These are phyloP conservation scores for Ploceus nigricollis DNA, from an alignment of 2,113 vertebrate species.

Conservation along the genomic window DNA sequence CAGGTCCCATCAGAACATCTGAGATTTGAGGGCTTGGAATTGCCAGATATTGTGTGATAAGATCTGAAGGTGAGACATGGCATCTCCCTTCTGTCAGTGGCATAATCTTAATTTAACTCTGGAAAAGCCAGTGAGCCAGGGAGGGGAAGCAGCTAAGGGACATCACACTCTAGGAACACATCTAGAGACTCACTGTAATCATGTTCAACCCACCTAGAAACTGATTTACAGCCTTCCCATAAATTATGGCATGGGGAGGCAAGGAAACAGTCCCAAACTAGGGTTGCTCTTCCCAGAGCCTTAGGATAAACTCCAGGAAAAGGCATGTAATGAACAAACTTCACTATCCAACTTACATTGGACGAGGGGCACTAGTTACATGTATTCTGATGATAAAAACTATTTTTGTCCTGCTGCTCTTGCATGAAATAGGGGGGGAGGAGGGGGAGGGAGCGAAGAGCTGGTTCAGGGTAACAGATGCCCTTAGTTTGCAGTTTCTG, in stretches of 20 bases:
- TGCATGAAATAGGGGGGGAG: neutral
- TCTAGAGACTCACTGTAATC: neutral
- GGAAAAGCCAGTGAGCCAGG: neutral
- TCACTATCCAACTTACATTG: neutral
- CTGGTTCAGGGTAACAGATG: neutral
- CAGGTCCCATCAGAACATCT: neutral
- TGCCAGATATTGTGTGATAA: neutral
- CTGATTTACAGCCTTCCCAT: neutral
- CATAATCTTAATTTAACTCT: neutral
- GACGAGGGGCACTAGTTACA: neutral
- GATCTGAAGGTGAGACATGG: neutral
- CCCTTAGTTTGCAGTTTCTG: conserved; percentile 43
- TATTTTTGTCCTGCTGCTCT: conserved; percentile 13
- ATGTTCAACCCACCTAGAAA: neutral
- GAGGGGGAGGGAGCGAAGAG: neutral
- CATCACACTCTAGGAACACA: neutral
- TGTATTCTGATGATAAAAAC: neutral
- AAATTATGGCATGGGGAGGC: neutral
- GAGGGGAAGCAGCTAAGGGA: neutral
- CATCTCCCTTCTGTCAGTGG: neutral
- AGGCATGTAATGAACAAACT: neutral
- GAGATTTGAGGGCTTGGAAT: neutral
- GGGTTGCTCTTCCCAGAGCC: neutral
- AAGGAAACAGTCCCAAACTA: neutral
- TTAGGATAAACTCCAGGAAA: neutral